Base-by-base conservation (phyloP, 2,888 invertebrate species). In the Cataglyphis altisquamis region DNA sequence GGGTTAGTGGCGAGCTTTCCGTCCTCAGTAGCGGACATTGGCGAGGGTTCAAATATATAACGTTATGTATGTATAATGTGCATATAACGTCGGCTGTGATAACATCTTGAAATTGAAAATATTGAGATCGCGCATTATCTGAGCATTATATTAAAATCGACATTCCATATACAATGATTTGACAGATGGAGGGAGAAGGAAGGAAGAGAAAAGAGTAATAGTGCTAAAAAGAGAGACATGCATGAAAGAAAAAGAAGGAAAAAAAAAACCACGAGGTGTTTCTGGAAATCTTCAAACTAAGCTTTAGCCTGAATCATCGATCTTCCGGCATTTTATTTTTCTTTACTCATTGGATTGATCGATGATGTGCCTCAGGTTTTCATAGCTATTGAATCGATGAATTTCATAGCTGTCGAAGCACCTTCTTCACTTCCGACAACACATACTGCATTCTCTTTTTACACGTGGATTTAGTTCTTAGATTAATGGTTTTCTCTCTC, bases 331-430 rank as follows among this genome's bases (percentile, higher is more conserved):
- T 45, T 32, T 18, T 57, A 66, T 80, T 55, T 63, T 64, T 78
- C 64, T 36, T 52, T 39, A 21, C 73, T 48, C 73, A 70, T 67
- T 36, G 48, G 64, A 74, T 64, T 74, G 74, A 74, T 74, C 74
- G 74, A 74, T 74, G 74, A 74, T 64, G 74, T 45, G 45, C 64
- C 66, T 64, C 66, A 64, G 74, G 74, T 74, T 74, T 74, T 74
- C 66, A 41, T 64, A 64, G 41, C 74, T 72, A 72, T 72, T 72
- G 72, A 48, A 64, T 74, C 74, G 66, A 64, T 74, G 74, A 74
- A 74, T 74, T 74, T 70, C 70, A 72, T 72, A 55, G 77, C 60
- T 72, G 72, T 72, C 72, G 60, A 72, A 72, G 52, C 74, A 55
- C 52, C 39, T 77, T 67, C 72, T 73, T 66, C 25, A 41, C 73